Conservation (phyloP, 2,888 invertebrate species). For the Drosophila meridionalis region DNA sequence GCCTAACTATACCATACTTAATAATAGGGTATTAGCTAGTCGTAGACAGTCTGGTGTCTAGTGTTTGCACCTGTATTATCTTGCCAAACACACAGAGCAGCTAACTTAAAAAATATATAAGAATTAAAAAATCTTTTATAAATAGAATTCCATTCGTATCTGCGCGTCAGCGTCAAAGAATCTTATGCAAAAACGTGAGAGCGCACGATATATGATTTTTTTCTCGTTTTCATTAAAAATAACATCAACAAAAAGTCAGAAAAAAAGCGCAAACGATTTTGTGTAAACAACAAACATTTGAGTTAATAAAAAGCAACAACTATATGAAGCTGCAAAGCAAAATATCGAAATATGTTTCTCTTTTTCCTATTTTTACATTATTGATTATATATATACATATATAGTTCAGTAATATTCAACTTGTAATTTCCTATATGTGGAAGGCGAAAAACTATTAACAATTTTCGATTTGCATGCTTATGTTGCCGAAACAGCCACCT, state of each 20-base stretch:
- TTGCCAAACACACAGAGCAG: slow-evolving; percentile 41
- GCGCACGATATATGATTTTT: slow-evolving; percentile 46
- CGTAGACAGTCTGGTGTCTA: neutral
- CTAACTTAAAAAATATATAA: slow-evolving; percentile 31
- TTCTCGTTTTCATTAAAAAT: slow-evolving; percentile 19
- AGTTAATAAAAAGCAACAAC: slow-evolving; percentile 24
- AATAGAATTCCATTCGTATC: slow-evolving; percentile 70
- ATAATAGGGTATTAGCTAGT: slow-evolving; percentile 36
- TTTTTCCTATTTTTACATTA: slow-evolving; percentile 29
- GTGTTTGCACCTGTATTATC: slow-evolving; percentile 58
- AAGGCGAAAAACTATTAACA: slow-evolving; percentile 64
- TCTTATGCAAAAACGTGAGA: slow-evolving; percentile 77
- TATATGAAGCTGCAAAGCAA: neutral
- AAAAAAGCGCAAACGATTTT: neutral
- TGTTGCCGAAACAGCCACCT: slow-evolving; percentile 39
- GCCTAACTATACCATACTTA: neutral
- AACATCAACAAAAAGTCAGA: slow-evolving; percentile 5
- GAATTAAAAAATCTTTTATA: slow-evolving; percentile 30
- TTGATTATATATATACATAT: slow-evolving; percentile 27
- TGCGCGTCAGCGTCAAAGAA: slow-evolving; percentile 68
- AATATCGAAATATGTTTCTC: slow-evolving; percentile 1
- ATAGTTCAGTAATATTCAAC: slow-evolving; percentile 8
- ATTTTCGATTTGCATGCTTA: slow-evolving; percentile 53
- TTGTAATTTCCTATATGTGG: slow-evolving; percentile 34
- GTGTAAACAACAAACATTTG: slow-evolving; percentile 66